Base-by-base conservation (phyloP, 2,888 invertebrate species). In the Phasia obesa region DNA sequence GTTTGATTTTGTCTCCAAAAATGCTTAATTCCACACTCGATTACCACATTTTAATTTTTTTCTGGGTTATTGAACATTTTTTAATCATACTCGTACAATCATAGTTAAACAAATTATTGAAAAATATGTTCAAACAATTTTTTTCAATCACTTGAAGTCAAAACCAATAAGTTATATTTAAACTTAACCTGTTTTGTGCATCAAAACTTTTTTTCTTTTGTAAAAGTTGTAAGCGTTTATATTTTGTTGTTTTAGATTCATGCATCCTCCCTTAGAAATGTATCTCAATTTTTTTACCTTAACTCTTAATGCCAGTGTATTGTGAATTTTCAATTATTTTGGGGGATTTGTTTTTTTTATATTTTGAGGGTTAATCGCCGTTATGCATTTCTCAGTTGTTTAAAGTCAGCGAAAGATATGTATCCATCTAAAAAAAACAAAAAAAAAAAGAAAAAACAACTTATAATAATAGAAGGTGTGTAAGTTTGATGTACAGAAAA, bases 321-420 rank as follows among this genome's bases (percentile, higher is more conserved):
- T 64, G n/a, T 64, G 21, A 17, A 42, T 21, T 25, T 76, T 25
- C 15, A 62, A 53, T 69, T 51, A 42, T 44, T 44, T 70, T 53
- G 27, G 60, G 27, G 21, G 31, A 65, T 71, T 44, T 64, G 35
- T 57, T 75, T 35, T 65, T 35, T 67, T 75, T 49, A 23, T 35
- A 57, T 65, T 77, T 81, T 67, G 59, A 35, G 83, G 83, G 85
- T 85, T 83, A 83, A 83, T 81, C 71, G 51, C 23, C 9, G 82
- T 65, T 62, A 77, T 81, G 74, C 67, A 85, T 76, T 73, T 73
- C 70, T 78, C 62, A 51, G 44, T 67, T 65, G 31, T 47, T 53
- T 73, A 47, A 67, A 79, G 73, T 79, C 67, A 64, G 69, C 76
- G 78, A 73, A 77, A 69, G 81, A 85, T 81, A 71, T 82, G 81